These are phyloP conservation scores for Chirona hameri DNA, from an alignment of 2,888 invertebrate species.

Conservation along the genomic window DNA sequence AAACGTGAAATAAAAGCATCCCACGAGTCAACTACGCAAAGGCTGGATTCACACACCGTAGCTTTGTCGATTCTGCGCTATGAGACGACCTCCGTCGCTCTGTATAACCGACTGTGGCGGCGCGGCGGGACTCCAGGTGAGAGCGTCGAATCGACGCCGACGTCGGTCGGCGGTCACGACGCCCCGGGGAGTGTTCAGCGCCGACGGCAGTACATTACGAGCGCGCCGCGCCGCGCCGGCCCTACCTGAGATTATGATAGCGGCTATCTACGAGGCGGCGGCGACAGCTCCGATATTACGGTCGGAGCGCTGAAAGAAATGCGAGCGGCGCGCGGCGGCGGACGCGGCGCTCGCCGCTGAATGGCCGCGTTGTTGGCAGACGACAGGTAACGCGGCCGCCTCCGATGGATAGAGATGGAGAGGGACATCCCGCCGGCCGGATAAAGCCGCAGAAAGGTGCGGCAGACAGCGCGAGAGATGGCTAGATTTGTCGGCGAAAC, in stretches of 20 bases:
- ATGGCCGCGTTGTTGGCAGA: conserved; percentile 3
- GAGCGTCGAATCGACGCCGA: conserved; percentile 10
- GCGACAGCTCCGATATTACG: conserved; percentile 2
- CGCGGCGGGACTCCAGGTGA: not conserved
- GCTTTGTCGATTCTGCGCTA: too few species aligned
- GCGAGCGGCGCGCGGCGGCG: not conserved
- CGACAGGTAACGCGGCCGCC: conserved; percentile 1
- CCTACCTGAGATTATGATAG: conserved; percentile 26
- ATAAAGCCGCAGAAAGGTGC: not conserved
- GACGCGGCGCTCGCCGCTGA: conserved; percentile 23
- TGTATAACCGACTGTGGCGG: not conserved
- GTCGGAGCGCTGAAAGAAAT: not conserved
- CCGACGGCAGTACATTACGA: conserved; percentile 1
- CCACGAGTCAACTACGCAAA: not conserved
- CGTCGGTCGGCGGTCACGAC: not conserved
- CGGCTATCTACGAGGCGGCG: not conserved
- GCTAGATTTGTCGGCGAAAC: not conserved
- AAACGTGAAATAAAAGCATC: too few species aligned
- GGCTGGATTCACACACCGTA: not conserved
- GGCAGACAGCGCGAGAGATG: not conserved
- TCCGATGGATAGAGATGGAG: conserved; percentile 23
- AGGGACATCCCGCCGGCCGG: not conserved
- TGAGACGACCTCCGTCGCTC: too few species aligned
- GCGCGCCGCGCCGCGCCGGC: not conserved
- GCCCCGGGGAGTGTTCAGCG: conserved; percentile 5